phyloP scores from a whole-genome alignment of 2,797 vertebrate species.

The Oreochromis mossambicus region DNA sequence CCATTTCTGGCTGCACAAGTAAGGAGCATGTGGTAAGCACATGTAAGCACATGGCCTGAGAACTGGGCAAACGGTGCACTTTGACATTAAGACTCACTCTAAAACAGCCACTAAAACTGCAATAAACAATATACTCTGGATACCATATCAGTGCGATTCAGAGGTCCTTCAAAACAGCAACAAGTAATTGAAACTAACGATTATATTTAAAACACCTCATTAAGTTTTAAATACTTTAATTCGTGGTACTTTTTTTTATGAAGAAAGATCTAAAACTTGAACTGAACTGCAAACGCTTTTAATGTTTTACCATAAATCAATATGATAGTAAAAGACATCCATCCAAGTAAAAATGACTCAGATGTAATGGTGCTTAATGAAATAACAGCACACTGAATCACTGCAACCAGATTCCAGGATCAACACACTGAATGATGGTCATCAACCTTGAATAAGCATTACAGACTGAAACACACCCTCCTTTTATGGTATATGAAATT shows the following conservation, averaged over 20 bases:
- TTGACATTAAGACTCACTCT: background rate
- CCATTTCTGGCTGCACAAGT: background rate
- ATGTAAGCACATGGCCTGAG: background rate
- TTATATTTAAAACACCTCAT: background rate
- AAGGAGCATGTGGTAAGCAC: background rate
- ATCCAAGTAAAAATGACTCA: conserved; percentile 10
- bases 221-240: background rate
- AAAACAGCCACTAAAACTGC: background rate
- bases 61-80: background rate
- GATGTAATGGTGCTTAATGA: conserved; percentile 44
- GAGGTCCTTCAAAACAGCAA: background rate
- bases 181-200: background rate
- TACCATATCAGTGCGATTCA: background rate
- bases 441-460: conserved; percentile 14
- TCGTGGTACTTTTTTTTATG: background rate
- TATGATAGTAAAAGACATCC: conserved; percentile 3
- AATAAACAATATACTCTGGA: background rate
- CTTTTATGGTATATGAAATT: conserved; percentile 7
- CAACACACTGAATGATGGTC: conserved; percentile 40
- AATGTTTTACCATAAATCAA: conserved; percentile 13
- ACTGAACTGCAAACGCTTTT: background rate
- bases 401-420: conserved; percentile 24
- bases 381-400: conserved; percentile 27
- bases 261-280: background rate
- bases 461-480: background rate